Conservation (phyloP, 2,888 invertebrate genomes). For the Onthophagus sagittarius region DNA sequence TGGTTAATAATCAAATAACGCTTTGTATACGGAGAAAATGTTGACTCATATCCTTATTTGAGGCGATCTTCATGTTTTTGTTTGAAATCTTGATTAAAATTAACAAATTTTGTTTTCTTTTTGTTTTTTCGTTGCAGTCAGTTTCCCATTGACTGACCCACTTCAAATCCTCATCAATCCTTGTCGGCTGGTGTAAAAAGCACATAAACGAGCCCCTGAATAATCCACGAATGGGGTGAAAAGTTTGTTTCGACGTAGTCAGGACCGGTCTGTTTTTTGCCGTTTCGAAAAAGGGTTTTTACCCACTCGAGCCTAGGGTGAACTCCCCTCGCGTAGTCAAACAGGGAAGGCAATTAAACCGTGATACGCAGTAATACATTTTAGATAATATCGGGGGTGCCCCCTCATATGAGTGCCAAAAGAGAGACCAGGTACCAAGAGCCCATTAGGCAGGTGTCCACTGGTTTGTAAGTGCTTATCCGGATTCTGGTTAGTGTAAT, state of each 20-base stretch:
- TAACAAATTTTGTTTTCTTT: not conserved
- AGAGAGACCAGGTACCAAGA: not conserved
- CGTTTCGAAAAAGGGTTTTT: slow-evolving; percentile 1
- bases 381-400: slow-evolving; percentile 9
- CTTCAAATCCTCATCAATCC: not conserved
- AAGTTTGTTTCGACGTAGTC: not conserved
- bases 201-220: not conserved
- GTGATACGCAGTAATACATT: slow-evolving; percentile 10
- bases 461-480: not conserved
- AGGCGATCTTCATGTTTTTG: not conserved
- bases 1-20: slow-evolving; percentile 2
- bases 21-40: not conserved
- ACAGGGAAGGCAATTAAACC: slow-evolving; percentile 11
- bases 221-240: not conserved
- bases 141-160: not conserved
- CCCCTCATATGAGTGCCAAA: not conserved
- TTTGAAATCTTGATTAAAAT: not conserved
- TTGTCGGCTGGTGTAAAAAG: not conserved
- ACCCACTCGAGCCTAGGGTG: slow-evolving; percentile 1
- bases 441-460: slow-evolving; percentile 10
- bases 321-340: slow-evolving; percentile 9
- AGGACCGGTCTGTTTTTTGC: not conserved
- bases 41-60: not conserved
- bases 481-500: not conserved
- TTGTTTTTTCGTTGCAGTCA: not conserved